Percentiles rank a stretch among this genome's conserved stretches.
phyloP scores from a whole-genome alignment of 2,113 vertebrate species.

The Myiopsitta monachus region DNA sequence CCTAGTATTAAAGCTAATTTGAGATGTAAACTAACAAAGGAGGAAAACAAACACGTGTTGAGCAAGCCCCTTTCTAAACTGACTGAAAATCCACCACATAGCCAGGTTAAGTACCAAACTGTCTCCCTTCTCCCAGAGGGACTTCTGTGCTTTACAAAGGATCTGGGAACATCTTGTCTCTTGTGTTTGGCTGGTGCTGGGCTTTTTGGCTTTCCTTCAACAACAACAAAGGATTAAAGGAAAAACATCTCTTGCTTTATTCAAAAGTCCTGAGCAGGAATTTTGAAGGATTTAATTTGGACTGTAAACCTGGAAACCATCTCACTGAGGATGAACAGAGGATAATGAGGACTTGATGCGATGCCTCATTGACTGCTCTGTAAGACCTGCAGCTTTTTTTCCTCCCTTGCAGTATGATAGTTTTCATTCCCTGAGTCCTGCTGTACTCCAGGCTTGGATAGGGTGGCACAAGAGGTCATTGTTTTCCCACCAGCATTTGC shows the following conservation, averaged over 20 bases:
- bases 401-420: neutral
- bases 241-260: neutral
- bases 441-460: neutral
- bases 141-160: neutral
- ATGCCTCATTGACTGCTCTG: neutral
- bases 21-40: neutral
- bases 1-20: neutral
- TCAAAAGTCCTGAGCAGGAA: neutral
- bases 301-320: neutral
- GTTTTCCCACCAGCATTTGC: constrained; percentile 24
- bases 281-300: neutral
- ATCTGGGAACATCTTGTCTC: constrained; percentile 20
- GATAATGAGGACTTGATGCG: neutral
- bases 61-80: neutral
- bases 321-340: neutral
- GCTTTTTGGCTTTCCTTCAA: neutral
- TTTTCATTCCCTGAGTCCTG: neutral
- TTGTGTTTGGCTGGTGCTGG: neutral
- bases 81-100: neutral
- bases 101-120: neutral
- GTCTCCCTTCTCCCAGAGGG: neutral
- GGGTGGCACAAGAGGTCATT: neutral
- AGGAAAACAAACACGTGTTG: neutral
- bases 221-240: neutral
- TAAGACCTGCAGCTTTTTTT: neutral